These are phyloP conservation scores for Scomber japonicus DNA, from an alignment of 2,113 vertebrate species.

Conservation along the genomic window DNA sequence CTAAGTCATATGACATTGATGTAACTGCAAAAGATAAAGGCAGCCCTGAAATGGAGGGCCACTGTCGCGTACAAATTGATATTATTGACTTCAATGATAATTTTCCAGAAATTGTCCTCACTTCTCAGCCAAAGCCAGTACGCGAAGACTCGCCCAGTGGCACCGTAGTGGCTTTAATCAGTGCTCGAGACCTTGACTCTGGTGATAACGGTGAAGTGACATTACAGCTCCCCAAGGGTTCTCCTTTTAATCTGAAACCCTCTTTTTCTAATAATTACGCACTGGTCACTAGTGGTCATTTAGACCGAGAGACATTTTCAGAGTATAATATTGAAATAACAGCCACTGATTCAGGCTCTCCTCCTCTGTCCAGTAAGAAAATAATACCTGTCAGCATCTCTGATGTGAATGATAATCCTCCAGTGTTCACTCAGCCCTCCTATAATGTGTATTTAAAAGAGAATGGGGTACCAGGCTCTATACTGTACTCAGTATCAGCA, in stretches of 20 bases:
- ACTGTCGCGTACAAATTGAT: constrained; percentile 83
- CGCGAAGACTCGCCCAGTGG: constrained; percentile 76
- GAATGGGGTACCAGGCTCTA: constrained; percentile 86
- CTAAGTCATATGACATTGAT: constrained; percentile 84
- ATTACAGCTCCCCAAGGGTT: constrained; percentile 78
- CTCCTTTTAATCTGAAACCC: constrained; percentile 87
- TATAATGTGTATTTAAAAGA: constrained; percentile 90
- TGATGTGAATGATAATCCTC: constrained; percentile 92
- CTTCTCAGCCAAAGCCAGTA: constrained; percentile 77
- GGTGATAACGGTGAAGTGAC: constrained; percentile 76
- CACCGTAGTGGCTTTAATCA: constrained; percentile 80
- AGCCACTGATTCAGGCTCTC: constrained; percentile 87
- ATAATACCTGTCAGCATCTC: constrained; percentile 86
- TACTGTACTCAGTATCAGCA: constrained; percentile 87
- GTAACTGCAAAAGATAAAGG: constrained; percentile 89
- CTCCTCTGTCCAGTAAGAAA: constrained; percentile 84
- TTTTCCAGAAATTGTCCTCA: constrained; percentile 84
- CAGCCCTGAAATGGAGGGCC: constrained; percentile 86
- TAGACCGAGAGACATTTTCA: constrained; percentile 86
- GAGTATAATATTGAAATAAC: constrained; percentile 85
- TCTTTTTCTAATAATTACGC: constrained; percentile 93
- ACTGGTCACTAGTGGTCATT: constrained; percentile 83
- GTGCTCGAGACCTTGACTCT: constrained; percentile 74
- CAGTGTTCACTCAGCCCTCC: constrained; percentile 82
- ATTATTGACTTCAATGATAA: constrained; percentile 89